Evolutionary conservation across 2,113 vertebrate species (phyloP).

Genomic region (Poicephalus gulielmi): DNA sequence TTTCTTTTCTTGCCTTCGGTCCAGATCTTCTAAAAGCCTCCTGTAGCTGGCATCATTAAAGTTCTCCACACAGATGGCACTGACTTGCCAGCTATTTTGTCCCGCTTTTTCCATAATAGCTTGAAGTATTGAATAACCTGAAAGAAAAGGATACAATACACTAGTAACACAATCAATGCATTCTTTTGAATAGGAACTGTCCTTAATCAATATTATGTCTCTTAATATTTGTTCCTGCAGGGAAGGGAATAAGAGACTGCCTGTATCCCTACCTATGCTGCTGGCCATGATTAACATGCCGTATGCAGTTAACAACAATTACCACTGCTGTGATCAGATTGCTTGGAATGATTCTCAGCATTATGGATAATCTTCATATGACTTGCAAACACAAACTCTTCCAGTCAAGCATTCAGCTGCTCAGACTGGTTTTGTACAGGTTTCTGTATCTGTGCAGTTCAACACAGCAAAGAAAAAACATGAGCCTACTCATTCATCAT

Average conservation of each 20-base stretch:
- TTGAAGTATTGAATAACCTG: slow-evolving; percentile 98
- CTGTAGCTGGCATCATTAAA: slow-evolving; percentile 96
- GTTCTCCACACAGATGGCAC: slow-evolving; percentile 98
- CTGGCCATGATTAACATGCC: neutral
- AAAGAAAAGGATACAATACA: slow-evolving; percentile 58
- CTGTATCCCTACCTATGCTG: neutral
- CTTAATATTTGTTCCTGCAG: neutral
- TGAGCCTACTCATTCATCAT: neutral
- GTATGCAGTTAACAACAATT: neutral
- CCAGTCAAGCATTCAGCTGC: neutral
- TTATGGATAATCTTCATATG: neutral
- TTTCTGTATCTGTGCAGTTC: neutral
- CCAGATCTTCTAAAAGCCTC: slow-evolving; percentile 93
- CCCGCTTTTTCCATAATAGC: slow-evolving; percentile 99
- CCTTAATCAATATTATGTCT: slow-evolving; percentile 6
- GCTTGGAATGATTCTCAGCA: neutral
- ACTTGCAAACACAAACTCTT: neutral
- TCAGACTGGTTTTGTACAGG: neutral
- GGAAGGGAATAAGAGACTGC: neutral
- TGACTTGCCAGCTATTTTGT: slow-evolving; percentile 98
- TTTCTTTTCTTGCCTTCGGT: slow-evolving; percentile 96
- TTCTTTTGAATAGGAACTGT: slow-evolving; percentile 1
- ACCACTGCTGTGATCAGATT: neutral
- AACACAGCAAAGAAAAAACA: neutral
- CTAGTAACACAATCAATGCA: slow-evolving; percentile 11